These are phyloP conservation scores for Ancistrus triradiatus DNA, from an alignment of 2,113 vertebrate genomes.

Conservation along the genomic window DNA sequence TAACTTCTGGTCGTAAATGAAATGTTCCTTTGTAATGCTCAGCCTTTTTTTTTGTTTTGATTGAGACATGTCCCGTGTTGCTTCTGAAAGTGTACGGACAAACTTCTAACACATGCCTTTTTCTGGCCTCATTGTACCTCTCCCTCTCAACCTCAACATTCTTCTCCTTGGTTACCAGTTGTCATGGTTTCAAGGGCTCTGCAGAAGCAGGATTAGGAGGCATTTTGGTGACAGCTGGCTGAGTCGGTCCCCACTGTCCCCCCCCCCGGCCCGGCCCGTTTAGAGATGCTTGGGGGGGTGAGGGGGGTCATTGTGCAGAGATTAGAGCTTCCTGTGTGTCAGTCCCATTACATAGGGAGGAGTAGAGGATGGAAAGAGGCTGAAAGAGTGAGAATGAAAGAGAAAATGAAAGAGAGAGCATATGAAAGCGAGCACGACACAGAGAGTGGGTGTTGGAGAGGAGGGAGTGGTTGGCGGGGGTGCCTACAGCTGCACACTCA, in stretches of 20 bases:
- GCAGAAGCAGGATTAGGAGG: conserved; percentile 65
- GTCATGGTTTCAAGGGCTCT: conserved; percentile 69
- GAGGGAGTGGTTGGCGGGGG: conserved; percentile 46
- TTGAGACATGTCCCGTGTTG: conserved; percentile 62
- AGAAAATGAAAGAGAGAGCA: conserved; percentile 69
- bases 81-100: conserved; percentile 61
- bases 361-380: conserved; percentile 55
- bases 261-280: conserved; percentile 62
- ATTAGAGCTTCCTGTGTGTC: conserved; percentile 79
- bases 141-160: conserved; percentile 61
- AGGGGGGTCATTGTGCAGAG: conserved; percentile 68
- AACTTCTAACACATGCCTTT: conserved; percentile 72
- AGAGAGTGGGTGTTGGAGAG: conserved; percentile 49
- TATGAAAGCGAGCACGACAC: conserved; percentile 69
- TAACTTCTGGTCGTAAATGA: too few species aligned
- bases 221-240: conserved; percentile 77
- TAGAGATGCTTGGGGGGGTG: conserved; percentile 62
- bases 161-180: conserved; percentile 67
- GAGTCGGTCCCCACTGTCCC: conserved; percentile 63
- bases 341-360: conserved; percentile 67
- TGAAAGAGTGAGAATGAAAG: conserved; percentile 68
- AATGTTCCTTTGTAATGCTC: too few species aligned
- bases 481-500: conserved; percentile 72
- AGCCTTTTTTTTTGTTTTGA: conserved; percentile 47
- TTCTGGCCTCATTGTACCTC: conserved; percentile 61